These are phyloP conservation scores for Phrynocephalus vlangalii DNA, from an alignment of 2,797 vertebrate species.

Conservation along the genomic window DNA sequence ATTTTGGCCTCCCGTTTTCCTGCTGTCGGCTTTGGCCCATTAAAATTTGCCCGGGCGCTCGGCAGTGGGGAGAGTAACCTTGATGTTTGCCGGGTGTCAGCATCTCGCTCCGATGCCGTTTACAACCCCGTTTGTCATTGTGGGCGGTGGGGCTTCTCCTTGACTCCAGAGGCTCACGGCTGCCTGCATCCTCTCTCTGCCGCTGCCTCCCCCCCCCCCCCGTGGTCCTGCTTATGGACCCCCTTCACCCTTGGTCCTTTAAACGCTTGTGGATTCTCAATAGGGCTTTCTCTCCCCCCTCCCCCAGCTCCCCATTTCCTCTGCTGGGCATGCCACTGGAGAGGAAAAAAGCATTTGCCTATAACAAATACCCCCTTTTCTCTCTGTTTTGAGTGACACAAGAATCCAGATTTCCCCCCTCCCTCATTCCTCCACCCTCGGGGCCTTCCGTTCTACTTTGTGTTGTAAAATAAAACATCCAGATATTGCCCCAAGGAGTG, in stretches of 20 bases:
- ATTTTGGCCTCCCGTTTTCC: conserved; percentile 70
- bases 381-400: background rate
- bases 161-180: conserved; percentile 63
- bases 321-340: no score
- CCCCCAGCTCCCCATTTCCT: fast-evolving
- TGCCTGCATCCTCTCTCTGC: background rate
- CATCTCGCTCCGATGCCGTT: conserved; percentile 66
- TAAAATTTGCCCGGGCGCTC: conserved; percentile 61
- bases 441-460: background rate
- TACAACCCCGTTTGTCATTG: conserved; percentile 69
- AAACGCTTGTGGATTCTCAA: conserved; percentile 43
- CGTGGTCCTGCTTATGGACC: conserved; percentile 6
- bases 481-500: background rate
- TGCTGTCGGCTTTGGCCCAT: conserved; percentile 69
- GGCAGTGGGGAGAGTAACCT: conserved; percentile 66
- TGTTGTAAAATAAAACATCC: background rate
- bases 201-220: background rate
- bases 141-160: conserved; percentile 64
- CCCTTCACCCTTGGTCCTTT: conserved; percentile 25
- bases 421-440: background rate
- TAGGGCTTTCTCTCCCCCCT: background rate
- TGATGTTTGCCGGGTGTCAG: conserved; percentile 67
- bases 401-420: no score
- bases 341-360: background rate
- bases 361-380: background rate